Conservation (phyloP, 2,888 invertebrate species). For the Andrena hattorfiana region DNA sequence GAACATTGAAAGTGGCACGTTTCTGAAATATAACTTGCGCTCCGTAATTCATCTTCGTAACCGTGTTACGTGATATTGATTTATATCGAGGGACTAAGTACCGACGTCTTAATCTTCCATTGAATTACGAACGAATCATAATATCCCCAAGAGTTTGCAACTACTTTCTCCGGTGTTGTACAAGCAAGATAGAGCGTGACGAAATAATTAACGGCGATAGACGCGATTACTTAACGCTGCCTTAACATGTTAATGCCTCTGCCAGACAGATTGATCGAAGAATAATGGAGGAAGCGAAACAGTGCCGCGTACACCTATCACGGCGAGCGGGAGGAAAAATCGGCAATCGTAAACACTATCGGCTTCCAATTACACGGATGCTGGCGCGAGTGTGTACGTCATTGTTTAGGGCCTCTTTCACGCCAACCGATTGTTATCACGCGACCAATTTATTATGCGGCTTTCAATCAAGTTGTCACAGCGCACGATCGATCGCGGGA, state of each 20-base stretch:
- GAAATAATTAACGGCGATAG: slow-evolving; percentile 57
- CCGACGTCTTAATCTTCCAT: slow-evolving; percentile 30
- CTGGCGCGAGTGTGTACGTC: not conserved
- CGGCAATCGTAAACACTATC: slow-evolving; percentile 10
- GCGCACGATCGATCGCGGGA: slow-evolving; percentile 16
- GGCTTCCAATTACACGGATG: slow-evolving; percentile 11
- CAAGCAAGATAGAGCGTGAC: slow-evolving; percentile 51
- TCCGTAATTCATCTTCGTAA: slow-evolving; percentile 9
- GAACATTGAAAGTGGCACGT: not conserved
- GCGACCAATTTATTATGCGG: slow-evolving; percentile 35
- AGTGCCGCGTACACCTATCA: not conserved
- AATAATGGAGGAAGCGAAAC: slow-evolving; percentile 36
- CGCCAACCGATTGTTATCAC: slow-evolving; percentile 27
- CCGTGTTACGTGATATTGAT: slow-evolving; percentile 22
- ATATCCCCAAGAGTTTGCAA: slow-evolving; percentile 24
- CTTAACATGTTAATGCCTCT: slow-evolving; percentile 33
- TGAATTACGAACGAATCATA: slow-evolving; percentile 47
- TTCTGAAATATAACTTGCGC: not conserved
- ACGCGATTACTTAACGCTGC: slow-evolving; percentile 49
- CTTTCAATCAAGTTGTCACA: slow-evolving; percentile 44
- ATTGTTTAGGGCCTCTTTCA: slow-evolving; percentile 5
- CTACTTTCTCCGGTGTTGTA: slow-evolving; percentile 49
- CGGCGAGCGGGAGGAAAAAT: not conserved
- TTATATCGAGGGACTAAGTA: slow-evolving; percentile 18
- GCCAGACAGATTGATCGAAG: slow-evolving; percentile 22